Conservation (phyloP, 2,888 invertebrate species). For the Brachypalpus laphriformis region DNA sequence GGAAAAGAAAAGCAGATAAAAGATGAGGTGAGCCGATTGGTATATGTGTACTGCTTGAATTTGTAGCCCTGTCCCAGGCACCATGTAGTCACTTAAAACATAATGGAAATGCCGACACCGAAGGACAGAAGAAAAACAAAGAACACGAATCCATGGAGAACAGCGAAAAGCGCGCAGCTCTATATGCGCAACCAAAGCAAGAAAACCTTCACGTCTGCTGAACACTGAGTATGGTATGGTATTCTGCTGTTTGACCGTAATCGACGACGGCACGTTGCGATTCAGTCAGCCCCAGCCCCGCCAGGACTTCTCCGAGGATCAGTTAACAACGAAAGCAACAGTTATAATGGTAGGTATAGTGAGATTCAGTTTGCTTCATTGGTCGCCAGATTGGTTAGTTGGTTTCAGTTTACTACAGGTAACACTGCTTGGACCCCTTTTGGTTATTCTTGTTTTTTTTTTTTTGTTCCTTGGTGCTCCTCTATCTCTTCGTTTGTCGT, state of each 20-base stretch:
- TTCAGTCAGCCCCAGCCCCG: conserved; percentile 7
- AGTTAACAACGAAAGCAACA: conserved; percentile 66
- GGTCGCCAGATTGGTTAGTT: neutral
- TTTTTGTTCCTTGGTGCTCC: too few relatives aligned
- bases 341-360: conserved; percentile 63
- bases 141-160: conserved; percentile 4
- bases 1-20: conserved; percentile 8
- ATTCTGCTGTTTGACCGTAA: conserved; percentile 50
- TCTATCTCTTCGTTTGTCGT: neutral
- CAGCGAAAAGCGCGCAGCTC: neutral
- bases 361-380: conserved; percentile 42
- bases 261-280: conserved; percentile 50
- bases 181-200: conserved; percentile 3
- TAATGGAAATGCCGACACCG: conserved; percentile 68
- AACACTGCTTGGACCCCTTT: conserved; percentile 1
- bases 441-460: conserved; percentile 11
- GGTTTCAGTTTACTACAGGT: neutral
- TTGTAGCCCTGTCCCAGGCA: conserved; percentile 49
- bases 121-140: conserved; percentile 32
- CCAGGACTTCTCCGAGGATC: conserved; percentile 58
- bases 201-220: conserved; percentile 64
- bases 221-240: conserved; percentile 12
- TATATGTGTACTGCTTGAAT: conserved; percentile 23
- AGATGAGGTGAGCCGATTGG: conserved; percentile 48
- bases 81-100: conserved; percentile 55